Base-by-base conservation (phyloP, 1,140 invertebrate species). In the Drosophila subobscura region DNA sequence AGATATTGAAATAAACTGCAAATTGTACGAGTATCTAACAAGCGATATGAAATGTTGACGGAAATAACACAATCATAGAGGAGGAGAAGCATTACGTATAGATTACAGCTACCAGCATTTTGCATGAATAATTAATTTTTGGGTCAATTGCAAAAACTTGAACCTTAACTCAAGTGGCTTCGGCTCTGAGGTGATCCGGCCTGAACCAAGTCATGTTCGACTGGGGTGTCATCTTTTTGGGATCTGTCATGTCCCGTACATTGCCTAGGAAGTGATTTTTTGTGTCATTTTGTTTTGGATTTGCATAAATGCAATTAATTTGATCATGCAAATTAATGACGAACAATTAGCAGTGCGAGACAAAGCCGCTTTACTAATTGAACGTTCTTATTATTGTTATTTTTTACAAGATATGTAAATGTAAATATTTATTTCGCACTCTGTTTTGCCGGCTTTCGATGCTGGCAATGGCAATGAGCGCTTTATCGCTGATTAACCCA, bases 111-210 rank as follows among this genome's bases (percentile, higher is more conserved):
- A 70, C 57, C 63, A 59, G 40, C 74, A 51, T 68, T 54, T 73
- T 84, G 80, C 78, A 81, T 90, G 80, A 85, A 85, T 90, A 89
- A 89, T 86, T 76, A 85, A 89, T 89, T 89, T 79, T 50, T 85
- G 77, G 85, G 85, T 89, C 85, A 89, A 89, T 90, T 89, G 77
- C 74, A 78, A 89, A 89, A 80, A 89, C 85, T 89, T 89, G 85
- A 89, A 89, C 85, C 85, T 75, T 72, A 60, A 65, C 63, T 52
- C 73, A 54, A 78, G 55, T 75, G 67, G 61, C 60, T 50, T 58
- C 49, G 61, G 40, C n/a, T 47, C 53, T 23, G 33, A 42, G 12
- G 10, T 20, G 46, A 52, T 37, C 33, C 10, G 10, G 33, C 3
- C 33, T 37, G 33, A 12, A 12, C 33, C 33, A 8, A 33, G 2